Conservation (phyloP, 2,797 vertebrate genomes). For the Onychomys leucogaster region DNA sequence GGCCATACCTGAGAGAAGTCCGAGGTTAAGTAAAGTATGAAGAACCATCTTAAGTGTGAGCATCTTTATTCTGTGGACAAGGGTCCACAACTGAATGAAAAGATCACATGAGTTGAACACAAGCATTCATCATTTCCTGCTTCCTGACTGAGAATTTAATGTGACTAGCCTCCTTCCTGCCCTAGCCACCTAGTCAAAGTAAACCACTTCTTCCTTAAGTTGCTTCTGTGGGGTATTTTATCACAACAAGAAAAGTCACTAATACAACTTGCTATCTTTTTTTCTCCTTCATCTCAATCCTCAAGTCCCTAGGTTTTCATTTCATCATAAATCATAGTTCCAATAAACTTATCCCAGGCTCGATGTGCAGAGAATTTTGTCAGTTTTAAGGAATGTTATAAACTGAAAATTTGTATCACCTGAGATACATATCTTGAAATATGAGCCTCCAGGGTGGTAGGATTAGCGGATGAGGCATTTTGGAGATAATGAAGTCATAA, state of each 20-base stretch:
- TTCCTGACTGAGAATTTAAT: neutral
- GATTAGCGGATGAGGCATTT: neutral
- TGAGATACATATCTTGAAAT: neutral
- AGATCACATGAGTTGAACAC: neutral
- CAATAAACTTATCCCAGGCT: neutral
- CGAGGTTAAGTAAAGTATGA: neutral
- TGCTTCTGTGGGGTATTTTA: neutral
- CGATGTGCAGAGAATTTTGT: neutral
- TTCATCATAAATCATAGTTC: neutral
- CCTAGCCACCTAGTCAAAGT: neutral
- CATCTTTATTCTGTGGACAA: rapidly evolving
- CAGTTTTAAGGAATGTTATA: neutral
- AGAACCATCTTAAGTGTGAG: neutral
- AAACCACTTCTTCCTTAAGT: neutral
- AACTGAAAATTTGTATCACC: neutral
- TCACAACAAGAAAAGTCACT: neutral
- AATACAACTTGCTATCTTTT: neutral
- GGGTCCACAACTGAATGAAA: neutral
- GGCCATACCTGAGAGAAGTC: neutral
- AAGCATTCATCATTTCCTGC: neutral
- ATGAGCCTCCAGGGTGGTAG: neutral
- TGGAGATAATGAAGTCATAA: neutral
- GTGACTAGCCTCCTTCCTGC: neutral
- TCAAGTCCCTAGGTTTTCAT: neutral
- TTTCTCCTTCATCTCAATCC: neutral